Conservation (phyloP, 2,797 vertebrate genomes). For the Melanotaenia nigrans region DNA sequence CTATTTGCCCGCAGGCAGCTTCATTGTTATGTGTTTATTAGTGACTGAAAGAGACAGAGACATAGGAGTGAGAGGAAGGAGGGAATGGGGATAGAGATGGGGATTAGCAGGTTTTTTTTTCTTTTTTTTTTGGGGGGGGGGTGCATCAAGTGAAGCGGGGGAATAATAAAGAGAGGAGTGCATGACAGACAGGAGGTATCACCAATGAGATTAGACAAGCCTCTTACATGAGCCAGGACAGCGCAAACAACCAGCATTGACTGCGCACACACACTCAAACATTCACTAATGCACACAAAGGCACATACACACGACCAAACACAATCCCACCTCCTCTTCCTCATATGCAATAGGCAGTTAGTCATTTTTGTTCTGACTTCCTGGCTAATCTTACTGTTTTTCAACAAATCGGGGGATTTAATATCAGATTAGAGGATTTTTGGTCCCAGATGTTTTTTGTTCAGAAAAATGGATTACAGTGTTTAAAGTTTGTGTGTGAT, state of each 20-base stretch:
- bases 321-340: slow-evolving; percentile 69
- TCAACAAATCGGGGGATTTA: slow-evolving; percentile 99
- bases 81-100: slow-evolving; percentile 53
- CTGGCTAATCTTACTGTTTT: slow-evolving; percentile 98
- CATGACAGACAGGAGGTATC: slow-evolving; percentile 89
- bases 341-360: slow-evolving; percentile 86
- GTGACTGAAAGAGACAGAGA: slow-evolving; percentile 77
- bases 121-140: slow-evolving; percentile 26
- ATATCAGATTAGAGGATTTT: slow-evolving; percentile 99
- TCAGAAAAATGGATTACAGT: slow-evolving; percentile 97
- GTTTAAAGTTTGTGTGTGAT: slow-evolving; percentile 92
- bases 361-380: slow-evolving; percentile 89
- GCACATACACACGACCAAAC: slow-evolving; percentile 53
- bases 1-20: slow-evolving; percentile 74
- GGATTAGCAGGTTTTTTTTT: slow-evolving; percentile 62
- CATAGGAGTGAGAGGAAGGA: slow-evolving; percentile 48
- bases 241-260: slow-evolving; percentile 94
- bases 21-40: slow-evolving; percentile 85
- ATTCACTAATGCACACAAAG: slow-evolving; percentile 40
- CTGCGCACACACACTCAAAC: slow-evolving; percentile 83
- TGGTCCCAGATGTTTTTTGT: slow-evolving; percentile 98
- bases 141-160: slow-evolving; percentile 57
- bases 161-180: slow-evolving; percentile 86
- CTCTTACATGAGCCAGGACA: slow-evolving; percentile 94
- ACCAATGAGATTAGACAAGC: slow-evolving; percentile 97